Evolutionary conservation across 1,140 invertebrate species (phyloP), one percentile per base, ranked within the genome.

Genomic region (Drosophila busckii): DNA sequence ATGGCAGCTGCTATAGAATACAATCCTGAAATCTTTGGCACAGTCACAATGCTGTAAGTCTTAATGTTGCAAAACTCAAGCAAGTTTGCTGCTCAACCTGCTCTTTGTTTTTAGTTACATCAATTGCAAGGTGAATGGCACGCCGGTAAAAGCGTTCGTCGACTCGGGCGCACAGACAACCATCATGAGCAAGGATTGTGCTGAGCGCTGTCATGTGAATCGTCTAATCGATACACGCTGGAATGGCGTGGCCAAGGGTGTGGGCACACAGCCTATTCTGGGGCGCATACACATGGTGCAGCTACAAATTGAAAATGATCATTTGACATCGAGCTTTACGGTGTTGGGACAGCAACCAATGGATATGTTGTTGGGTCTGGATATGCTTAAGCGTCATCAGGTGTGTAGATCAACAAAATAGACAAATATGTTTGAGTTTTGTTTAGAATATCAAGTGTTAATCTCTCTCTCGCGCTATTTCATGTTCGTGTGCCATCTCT

Each of bases 1-100:
- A 99, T 99, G 97, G 96, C 98, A 84, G 96, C 96, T 1, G 98
- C 97, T 0, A 98, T 99, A 92, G 97, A 99, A 85, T 97, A 96
- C 86, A 97, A 97, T 89, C 98, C 98, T 0, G 97, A 99, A 88
- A 97, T 95, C 10, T 99, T 99, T 89, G 98, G 97, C 34, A 97
- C 96, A 9, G 97, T 99, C 29, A 92, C 95, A 7, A 99, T 99
- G 97, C 90, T 99, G 25, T 99, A 16, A 66, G 78, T 76, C 5
- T 1, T n/a, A 22, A 1, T 2, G 4, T n/a, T 16, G 12, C 12
- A 12, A 12, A 2, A 19, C 10, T 12, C 13, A 23, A 12, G 10
- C n/a, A n/a, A n/a, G n/a, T n/a, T n/a, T n/a, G n/a, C 6, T 1
- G 6, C n/a, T 13, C 10, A 19, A 12, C 9, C 16, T 13, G 15